Percentiles rank a stretch among this genome's conserved stretches.
phyloP scores from a whole-genome alignment of 1,140 invertebrate genomes.

The Eurosta solidaginis region DNA sequence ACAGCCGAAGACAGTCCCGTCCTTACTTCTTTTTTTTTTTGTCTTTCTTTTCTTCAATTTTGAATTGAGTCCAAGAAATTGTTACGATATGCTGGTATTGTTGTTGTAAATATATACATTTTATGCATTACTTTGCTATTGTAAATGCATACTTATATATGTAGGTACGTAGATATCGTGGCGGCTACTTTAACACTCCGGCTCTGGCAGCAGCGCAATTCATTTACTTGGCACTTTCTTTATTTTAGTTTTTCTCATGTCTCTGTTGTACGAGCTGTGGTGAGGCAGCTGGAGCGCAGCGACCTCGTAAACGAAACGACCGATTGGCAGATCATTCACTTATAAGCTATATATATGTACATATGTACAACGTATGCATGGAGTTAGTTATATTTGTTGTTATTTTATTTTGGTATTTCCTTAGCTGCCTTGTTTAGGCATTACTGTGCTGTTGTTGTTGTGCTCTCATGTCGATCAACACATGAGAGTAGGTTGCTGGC shows the following conservation, averaged over 20 bases:
- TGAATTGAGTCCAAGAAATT: background rate
- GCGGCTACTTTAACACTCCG: background rate
- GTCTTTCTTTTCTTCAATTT: background rate
- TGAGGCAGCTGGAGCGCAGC: conserved; percentile 2
- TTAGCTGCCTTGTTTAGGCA: conserved; percentile 25
- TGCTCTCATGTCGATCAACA: conserved; percentile 13
- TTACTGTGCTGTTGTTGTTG: no score
- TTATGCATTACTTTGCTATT: background rate
- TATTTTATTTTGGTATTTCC: background rate
- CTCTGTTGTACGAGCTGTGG: no score
- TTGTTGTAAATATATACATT: background rate
- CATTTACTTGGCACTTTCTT: conserved; percentile 23
- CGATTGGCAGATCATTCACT: conserved; percentile 23
- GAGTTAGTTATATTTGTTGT: background rate
- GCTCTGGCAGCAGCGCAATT: background rate
- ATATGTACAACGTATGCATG: background rate
- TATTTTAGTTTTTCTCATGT: background rate
- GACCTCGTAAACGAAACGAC: background rate
- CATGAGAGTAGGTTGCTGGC: background rate
- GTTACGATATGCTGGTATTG: background rate
- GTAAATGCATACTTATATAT: background rate
- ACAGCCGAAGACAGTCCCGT: no score
- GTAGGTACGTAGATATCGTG: no score
- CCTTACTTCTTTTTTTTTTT: no score
- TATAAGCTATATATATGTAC: no score